Base-by-base conservation (phyloP, 1,140 invertebrate species). In the Yoshiicerus persimilis region DNA sequence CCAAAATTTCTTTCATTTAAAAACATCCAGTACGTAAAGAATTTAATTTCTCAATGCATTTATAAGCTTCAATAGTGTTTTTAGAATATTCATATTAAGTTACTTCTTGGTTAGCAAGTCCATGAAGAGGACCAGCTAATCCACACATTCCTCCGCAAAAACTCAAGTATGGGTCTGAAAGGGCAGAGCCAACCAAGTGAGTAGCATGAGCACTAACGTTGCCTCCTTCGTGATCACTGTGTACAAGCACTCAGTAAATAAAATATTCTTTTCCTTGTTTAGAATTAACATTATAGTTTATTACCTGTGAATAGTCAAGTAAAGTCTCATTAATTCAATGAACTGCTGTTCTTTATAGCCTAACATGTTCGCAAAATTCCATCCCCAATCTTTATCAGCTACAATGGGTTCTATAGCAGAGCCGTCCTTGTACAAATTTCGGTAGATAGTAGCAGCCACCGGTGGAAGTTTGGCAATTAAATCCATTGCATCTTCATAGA, bases 401-500 rank as follows among this genome's bases (percentile, higher is more conserved):
- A 99, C 97, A 90, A 99, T 97, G 1, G 97, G 95, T 23, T 96
- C 96, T 85, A 98, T 96, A 27, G 95, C 95, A 90, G 96, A 96
- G 86, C 97, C 97, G 91, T 97, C 96, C 89, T 95, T 94, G 93
- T 97, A 98, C 27, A 97, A 94, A 92, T 98, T 98, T 91, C 96
- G 94, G 92, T 99, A 99, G 89, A 99, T 99, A 4, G 97, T 97
- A 2, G 98, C 97, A 11, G 98, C 98, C 25, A 99, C 95, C 27
- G 97, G 97, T 0, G 98, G 97, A 90, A 99, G 93, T 93, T 99
- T 99, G 41, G 98, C 98, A 92, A 99, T 98, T 90, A 99, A 93
- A 93, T 99, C 97, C 96, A 99, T 98, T 25, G 97, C 94, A 92
- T 99, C 98, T 93, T 99, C 98, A 93, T 97, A 99, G 0, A 95